These are phyloP conservation scores for Ciconia nigra DNA, from an alignment of 2,797 vertebrate species.

Conservation along the genomic window DNA sequence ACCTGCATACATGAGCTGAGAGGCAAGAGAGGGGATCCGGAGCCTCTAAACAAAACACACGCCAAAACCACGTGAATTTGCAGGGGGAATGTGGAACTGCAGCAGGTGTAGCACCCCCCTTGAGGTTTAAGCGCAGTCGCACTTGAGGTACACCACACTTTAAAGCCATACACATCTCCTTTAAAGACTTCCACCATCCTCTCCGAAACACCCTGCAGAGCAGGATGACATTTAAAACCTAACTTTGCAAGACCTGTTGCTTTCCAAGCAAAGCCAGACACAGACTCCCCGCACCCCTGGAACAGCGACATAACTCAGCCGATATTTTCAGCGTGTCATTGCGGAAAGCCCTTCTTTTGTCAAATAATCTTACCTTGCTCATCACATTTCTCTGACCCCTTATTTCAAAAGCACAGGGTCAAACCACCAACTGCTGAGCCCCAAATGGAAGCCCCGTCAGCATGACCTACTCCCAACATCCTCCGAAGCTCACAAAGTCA, in stretches of 20 bases:
- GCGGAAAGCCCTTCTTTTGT: neutral
- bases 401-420: neutral
- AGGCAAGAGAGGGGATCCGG: fast-evolving
- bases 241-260: constrained; percentile 13
- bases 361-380: constrained; percentile 23
- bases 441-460: neutral
- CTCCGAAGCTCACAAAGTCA: constrained; percentile 11
- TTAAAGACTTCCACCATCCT: neutral
- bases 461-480: neutral
- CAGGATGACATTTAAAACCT: neutral
- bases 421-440: neutral
- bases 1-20: neutral
- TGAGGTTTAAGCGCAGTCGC: neutral
- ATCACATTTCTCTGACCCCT: neutral
- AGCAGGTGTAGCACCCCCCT: neutral
- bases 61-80: neutral
- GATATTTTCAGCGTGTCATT: fast-evolving
- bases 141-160: neutral
- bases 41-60: neutral
- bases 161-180: neutral
- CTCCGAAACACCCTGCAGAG: neutral
- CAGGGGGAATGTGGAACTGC: neutral
- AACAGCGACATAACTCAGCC: neutral
- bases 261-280: neutral
- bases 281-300: fast-evolving